These are phyloP conservation scores for Pantherophis guttatus DNA, from an alignment of 2,113 vertebrate genomes.

Conservation along the genomic window DNA sequence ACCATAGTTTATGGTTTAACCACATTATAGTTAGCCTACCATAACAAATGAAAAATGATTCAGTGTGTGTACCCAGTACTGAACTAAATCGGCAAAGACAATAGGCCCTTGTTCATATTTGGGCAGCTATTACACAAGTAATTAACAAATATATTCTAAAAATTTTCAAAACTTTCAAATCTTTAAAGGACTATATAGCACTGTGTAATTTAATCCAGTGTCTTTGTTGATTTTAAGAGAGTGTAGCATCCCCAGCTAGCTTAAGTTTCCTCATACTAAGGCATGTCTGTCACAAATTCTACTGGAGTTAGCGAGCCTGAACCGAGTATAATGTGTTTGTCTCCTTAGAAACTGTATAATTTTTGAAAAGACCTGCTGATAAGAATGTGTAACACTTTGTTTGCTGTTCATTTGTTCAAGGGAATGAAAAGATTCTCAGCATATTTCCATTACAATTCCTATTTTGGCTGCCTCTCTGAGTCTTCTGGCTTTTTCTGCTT, in stretches of 20 bases:
- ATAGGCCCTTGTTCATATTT: background rate
- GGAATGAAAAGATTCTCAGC: background rate
- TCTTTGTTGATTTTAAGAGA: background rate
- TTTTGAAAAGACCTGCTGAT: background rate
- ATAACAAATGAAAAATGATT: background rate
- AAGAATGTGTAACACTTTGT: conserved; percentile 5
- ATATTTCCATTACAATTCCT: background rate
- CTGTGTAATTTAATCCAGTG: background rate
- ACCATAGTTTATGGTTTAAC: background rate
- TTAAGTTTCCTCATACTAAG: background rate
- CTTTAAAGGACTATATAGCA: background rate
- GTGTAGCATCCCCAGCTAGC: background rate
- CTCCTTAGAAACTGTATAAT: background rate
- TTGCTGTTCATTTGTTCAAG: conserved; percentile 10
- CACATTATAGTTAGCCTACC: background rate
- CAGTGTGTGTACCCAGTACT: background rate
- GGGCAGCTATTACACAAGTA: background rate
- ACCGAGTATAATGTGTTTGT: background rate
- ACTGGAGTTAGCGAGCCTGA: background rate
- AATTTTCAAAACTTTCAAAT: background rate
- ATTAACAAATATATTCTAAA: background rate
- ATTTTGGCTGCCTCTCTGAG: background rate
- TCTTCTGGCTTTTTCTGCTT: background rate
- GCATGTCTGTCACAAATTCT: background rate
- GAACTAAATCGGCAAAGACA: background rate